These are phyloP conservation scores for Flexamia atlantica DNA, from an alignment of 2,888 invertebrate species.

Conservation along the genomic window DNA sequence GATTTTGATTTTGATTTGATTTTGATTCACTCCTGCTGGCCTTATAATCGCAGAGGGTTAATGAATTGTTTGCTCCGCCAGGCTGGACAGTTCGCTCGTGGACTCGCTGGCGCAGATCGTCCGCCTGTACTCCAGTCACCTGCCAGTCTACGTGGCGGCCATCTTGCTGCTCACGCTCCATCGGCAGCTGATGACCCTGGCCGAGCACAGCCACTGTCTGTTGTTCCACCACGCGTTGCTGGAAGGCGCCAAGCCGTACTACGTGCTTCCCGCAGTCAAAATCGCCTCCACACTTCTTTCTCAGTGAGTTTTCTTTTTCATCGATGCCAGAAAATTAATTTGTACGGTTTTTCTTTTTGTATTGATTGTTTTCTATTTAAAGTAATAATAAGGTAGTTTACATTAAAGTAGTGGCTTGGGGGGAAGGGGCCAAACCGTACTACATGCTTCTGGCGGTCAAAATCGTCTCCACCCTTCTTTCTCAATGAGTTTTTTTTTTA, in stretches of 20 bases:
- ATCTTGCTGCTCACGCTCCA: slow-evolving; percentile 81
- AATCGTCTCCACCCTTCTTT: slow-evolving; percentile 74
- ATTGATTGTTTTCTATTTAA: too few relatives aligned
- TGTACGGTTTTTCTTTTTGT: too few relatives aligned
- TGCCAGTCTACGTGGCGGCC: slow-evolving; percentile 81
- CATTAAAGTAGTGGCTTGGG: too few relatives aligned
- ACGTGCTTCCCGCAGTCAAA: slow-evolving; percentile 77
- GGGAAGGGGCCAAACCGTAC: slow-evolving; percentile 79
- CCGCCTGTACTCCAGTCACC: slow-evolving; percentile 83
- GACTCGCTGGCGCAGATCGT: slow-evolving; percentile 80
- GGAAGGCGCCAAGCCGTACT: slow-evolving; percentile 79
- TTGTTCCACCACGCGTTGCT: slow-evolving; percentile 79
- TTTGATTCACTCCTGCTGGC: too few relatives aligned
- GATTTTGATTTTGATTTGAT: too few relatives aligned
- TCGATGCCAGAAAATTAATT: too few relatives aligned
- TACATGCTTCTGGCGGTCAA: slow-evolving; percentile 77
- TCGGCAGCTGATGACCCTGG: slow-evolving; percentile 75
- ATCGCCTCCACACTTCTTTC: slow-evolving; percentile 74
- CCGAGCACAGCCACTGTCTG: slow-evolving; percentile 74
- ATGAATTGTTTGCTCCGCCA: too few relatives aligned
- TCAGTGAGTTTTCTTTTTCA: too few relatives aligned
- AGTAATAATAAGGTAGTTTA: too few relatives aligned
- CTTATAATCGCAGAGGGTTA: too few relatives aligned
- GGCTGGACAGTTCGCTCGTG: slow-evolving; percentile 79
- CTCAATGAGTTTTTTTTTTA: too few relatives aligned